Evolutionary conservation across 2,888 invertebrate genomes (phyloP).

Genomic region (Agrochola lota): DNA sequence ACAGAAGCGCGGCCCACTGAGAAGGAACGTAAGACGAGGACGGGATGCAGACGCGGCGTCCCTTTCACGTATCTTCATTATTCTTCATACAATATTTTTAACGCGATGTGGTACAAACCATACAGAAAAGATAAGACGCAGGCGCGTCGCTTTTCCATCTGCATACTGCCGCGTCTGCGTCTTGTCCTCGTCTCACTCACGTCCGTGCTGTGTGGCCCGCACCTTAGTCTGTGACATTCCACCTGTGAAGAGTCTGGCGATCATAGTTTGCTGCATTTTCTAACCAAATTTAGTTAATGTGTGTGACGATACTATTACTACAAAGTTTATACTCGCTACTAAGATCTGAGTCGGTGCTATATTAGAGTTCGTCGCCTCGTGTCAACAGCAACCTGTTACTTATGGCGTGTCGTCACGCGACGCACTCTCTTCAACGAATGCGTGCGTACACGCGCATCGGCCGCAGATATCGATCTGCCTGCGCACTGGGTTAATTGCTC

Average conservation of each 20-base stretch:
- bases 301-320: neutral
- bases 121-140: too few relatives aligned
- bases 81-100: too few relatives aligned
- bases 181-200: too few relatives aligned
- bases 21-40: too few relatives aligned
- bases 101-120: too few relatives aligned
- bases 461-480: constrained; percentile 52
- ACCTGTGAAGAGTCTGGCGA: neutral
- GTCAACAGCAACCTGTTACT: constrained; percentile 35
- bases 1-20: too few relatives aligned
- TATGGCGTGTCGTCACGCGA: constrained; percentile 48
- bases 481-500: constrained; percentile 58
- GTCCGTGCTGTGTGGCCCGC: too few relatives aligned
- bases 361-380: constrained; percentile 25
- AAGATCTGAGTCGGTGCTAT: constrained; percentile 7
- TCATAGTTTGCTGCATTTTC: neutral
- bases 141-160: too few relatives aligned
- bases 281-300: neutral
- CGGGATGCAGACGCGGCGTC: too few relatives aligned
- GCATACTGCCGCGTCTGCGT: too few relatives aligned
- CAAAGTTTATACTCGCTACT: neutral
- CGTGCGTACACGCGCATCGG: constrained; percentile 46
- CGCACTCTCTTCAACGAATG: constrained; percentile 38
- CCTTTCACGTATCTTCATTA: too few relatives aligned
- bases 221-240: constrained; percentile 1